Evolutionary conservation across 2,888 invertebrate genomes (phyloP), one percentile per base, ranked within the genome.

Genomic region (Morinoia aosen): DNA sequence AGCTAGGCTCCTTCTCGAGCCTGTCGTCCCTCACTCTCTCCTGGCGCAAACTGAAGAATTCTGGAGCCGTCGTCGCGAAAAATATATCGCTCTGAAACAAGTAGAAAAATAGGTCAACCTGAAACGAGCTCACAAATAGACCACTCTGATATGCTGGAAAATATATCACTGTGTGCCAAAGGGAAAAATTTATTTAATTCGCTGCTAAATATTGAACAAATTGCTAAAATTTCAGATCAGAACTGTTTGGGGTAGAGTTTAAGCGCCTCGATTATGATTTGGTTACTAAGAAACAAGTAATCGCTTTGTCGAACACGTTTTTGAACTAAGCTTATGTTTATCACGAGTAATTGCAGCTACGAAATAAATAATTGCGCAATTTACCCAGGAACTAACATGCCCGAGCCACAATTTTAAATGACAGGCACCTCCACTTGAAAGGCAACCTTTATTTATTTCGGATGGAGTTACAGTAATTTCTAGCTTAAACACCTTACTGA

Each of bases 21-120:
- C 97, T 97, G 96, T 98, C 98, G 91, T 98, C 97, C 95, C 98
- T 97, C 4, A 98, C 97, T 91, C 98, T 97, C 96, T 98, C 98
- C 95, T 97, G 97, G 97, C 97, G 97, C 76, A 97, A 97, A 25
- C 98, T 97, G 97, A 98, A 98, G 97, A 98, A 98, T 97, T 98
- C 98, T 0, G 98, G 98, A 3, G 98, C 98, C 0, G 98, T 98
- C 33, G 98, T 98, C 0, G 98, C 98, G 97, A 98, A 98, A 97
- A 98, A 98, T 95, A 98, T 98, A 97, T 98, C 98, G 95, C 98
- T 98, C 97, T 97, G 97, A 58, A 97, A 97, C 95, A 96, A 25
- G 94, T 95, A 40, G 39, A 25, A 48, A 48, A 48, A 90, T 10
- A 76, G 25, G 25, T 76, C 33, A 58, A 39, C 19, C 0, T 64